Evolutionary conservation across 2,888 invertebrate genomes (phyloP), one percentile per base, ranked within the genome.

Genomic region (Apeira syringaria): DNA sequence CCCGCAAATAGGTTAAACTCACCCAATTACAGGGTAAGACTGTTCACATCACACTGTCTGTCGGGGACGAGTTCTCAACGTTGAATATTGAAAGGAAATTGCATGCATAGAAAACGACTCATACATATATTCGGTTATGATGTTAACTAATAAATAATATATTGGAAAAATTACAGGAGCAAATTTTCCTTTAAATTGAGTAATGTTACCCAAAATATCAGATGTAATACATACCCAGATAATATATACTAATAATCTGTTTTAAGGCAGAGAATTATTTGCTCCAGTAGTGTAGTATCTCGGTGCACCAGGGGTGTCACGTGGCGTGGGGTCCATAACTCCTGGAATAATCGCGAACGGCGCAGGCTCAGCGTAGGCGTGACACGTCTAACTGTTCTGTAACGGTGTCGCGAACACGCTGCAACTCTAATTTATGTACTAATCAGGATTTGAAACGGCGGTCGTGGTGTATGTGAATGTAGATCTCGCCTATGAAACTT

Each of bases 1-100:
- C 73, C 68, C 53, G 59, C 56, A 56, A 71, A 68, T 71, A 60
- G 72, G 71, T 69, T 70, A 73, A n/a, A 70, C 68, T 58, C 61
- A 66, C 64, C 72, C 73, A 79, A 77, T 77, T 77, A 76, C 53
- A 64, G 64, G 63, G 24, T 12, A 32, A n/a, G 27, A 33, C 28
- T 25, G 27, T 8, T 41, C 6, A n/a, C n/a, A n/a, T n/a, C 7
- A 4, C 20, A 26, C 12, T 22, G 20, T 25, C 42, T 11, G n/a
- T 25, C 42, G 11, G 6, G 20, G 31, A 31, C 43, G 15, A 22
- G 31, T 43, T 40, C 17, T 5, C 8, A 12, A n/a, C 22, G 13
- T 5, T 18, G 32, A 26, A 5, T 32, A 32, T n/a, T 12, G 30
- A 42, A 30, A 42, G 35, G 25, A 5, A 17, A 2, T 5, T 5